A percentile compares a stretch with the other conserved stretches of the same genome.
These are phyloP conservation scores for Eupeodes latifasciatus DNA, from an alignment of 2,888 invertebrate genomes.

Conservation along the genomic window DNA sequence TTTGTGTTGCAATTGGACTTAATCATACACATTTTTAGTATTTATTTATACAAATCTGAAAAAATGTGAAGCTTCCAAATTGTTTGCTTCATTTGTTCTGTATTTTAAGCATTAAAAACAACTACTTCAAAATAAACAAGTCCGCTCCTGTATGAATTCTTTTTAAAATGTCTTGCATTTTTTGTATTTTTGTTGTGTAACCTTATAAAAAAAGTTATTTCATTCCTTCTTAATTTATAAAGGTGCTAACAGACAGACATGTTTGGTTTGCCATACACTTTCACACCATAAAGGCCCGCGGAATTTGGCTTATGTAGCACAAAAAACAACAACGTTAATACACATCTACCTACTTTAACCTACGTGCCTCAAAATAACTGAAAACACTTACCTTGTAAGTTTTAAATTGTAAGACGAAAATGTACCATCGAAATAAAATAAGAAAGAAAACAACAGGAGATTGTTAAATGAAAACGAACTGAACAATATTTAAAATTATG, in stretches of 20 bases:
- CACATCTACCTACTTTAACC: no score
- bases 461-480: not conserved
- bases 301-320: conserved; percentile 13
- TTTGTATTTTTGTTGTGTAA: not conserved
- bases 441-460: not conserved
- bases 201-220: not conserved
- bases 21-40: no score
- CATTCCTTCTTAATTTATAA: conserved; percentile 25
- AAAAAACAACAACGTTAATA: conserved; percentile 1
- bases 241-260: conserved; percentile 48
- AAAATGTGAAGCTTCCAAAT: no score
- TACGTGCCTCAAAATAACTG: conserved; percentile 68
- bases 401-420: conserved; percentile 42
- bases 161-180: not conserved
- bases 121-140: not conserved
- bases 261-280: conserved; percentile 11
- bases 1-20: no score
- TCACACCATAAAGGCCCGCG: conserved; percentile 14
- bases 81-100: no score
- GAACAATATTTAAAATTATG: conserved; percentile 17
- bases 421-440: not conserved
- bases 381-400: conserved; percentile 61
- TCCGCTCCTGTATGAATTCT: not conserved
- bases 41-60: no score
- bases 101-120: no score